A percentile compares a stretch with the other conserved stretches of the same genome.
Conservation (phyloP, 2,797 vertebrate species). For the Myotis myotis region DNA sequence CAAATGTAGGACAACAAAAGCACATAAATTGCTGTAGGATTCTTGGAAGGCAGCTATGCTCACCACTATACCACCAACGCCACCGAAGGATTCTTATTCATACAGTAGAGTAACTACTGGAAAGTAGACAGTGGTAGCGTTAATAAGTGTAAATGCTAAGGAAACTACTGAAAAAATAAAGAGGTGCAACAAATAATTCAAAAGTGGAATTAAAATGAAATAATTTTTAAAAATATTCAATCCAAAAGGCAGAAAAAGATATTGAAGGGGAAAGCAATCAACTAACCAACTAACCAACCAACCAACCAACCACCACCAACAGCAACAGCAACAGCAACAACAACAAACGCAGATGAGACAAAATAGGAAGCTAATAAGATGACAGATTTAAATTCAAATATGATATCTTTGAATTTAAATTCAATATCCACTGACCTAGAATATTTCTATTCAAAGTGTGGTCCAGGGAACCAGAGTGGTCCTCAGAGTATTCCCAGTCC, state of each 20-base stretch:
- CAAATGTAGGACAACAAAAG: not conserved
- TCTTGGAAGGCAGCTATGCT: too few species aligned
- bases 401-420: not conserved
- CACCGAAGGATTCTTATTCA: not conserved
- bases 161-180: not conserved
- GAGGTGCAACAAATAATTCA: not conserved
- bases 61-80: too few species aligned
- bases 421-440: not conserved
- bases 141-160: not conserved
- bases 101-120: not conserved
- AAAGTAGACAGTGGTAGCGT: not conserved
- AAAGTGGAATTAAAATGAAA: not conserved
- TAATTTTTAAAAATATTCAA: not conserved
- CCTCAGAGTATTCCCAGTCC: not conserved
- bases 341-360: not conserved
- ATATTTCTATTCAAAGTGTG: not conserved
- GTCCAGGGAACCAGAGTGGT: not conserved
- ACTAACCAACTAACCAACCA: too few species aligned
- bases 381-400: not conserved
- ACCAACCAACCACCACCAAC: not conserved
- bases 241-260: not conserved
- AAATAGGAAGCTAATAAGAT: not conserved
- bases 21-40: not conserved
- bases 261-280: not conserved
- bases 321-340: not conserved